A percentile compares a stretch with the other conserved stretches of the same genome.
Evolutionary conservation across 2,113 vertebrate genomes (phyloP).

Genomic region (Ictidomys tridecemlineatus): DNA sequence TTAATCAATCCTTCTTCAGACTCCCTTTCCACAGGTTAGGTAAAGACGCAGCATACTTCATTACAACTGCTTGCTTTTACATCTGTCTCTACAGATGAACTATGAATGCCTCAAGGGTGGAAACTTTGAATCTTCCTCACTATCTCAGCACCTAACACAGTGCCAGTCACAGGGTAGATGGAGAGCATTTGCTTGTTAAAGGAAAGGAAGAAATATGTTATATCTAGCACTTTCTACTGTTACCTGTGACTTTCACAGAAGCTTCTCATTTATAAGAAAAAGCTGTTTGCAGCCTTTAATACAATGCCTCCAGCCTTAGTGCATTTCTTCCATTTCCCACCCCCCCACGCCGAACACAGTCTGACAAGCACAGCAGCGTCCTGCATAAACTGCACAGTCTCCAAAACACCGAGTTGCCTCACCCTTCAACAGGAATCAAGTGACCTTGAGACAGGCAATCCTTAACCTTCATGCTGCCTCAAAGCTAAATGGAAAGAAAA

Average conservation of each 20-base stretch:
- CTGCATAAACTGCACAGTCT: constrained; percentile 40
- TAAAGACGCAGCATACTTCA: background rate
- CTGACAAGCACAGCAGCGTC: constrained; percentile 25
- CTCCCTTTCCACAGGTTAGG: background rate
- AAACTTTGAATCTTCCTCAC: constrained; percentile 7
- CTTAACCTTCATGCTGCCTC: constrained; percentile 60
- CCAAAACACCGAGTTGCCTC: constrained; percentile 43
- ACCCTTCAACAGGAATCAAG: constrained; percentile 40
- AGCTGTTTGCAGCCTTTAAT: constrained; percentile 5
- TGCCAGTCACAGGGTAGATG: background rate
- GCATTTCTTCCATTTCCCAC: background rate
- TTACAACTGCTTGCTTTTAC: background rate
- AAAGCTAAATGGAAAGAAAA: constrained; percentile 49
- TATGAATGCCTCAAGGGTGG: background rate
- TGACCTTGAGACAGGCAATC: constrained; percentile 73
- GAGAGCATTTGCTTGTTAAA: background rate
- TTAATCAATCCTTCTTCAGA: background rate
- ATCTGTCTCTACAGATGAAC: background rate
- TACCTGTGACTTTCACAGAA: constrained; percentile 65
- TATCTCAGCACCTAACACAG: background rate
- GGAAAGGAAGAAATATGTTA: background rate
- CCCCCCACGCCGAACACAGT: background rate
- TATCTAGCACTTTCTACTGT: constrained; percentile 29
- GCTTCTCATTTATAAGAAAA: constrained; percentile 36
- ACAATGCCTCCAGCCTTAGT: constrained; percentile 18